A percentile compares a stretch with the other conserved stretches of the same genome.
Conservation (phyloP, 1,140 invertebrate species). For the Elymnias hypermnestra region DNA sequence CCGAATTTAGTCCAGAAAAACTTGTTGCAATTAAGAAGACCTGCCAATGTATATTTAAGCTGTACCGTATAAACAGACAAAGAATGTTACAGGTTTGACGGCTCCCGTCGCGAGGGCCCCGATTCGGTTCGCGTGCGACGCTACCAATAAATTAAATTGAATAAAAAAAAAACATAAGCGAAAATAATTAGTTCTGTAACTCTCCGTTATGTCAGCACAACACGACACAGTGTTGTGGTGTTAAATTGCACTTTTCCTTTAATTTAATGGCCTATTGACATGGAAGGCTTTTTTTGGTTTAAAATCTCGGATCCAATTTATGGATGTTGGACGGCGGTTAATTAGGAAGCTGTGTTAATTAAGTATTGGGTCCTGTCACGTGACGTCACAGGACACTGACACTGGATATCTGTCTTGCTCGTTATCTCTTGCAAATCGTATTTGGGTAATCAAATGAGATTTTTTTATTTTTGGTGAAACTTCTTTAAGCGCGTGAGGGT, state of each 20-base stretch:
- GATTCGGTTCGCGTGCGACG: slow-evolving; percentile 37
- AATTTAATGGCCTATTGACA: slow-evolving; percentile 48
- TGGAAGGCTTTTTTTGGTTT: slow-evolving; percentile 24
- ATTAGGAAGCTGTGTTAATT: slow-evolving; percentile 8
- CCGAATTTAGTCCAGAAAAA: slow-evolving; percentile 33
- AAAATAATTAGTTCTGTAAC: slow-evolving; percentile 54
- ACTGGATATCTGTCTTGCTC: too few species aligned
- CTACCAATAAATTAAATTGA: slow-evolving; percentile 62
- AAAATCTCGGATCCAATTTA: slow-evolving; percentile 4
- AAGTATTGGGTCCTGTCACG: not conserved
- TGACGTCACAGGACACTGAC: too few species aligned
- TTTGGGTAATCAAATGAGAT: too few species aligned
- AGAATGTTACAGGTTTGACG: slow-evolving; percentile 20
- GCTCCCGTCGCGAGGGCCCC: slow-evolving; percentile 30
- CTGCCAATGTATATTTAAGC: slow-evolving; percentile 47
- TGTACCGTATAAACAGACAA: slow-evolving; percentile 19
- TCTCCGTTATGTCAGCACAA: slow-evolving; percentile 43
- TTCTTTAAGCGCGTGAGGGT: too few species aligned
- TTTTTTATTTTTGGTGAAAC: too few species aligned
- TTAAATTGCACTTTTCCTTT: slow-evolving; percentile 44
- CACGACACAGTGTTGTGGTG: slow-evolving; percentile 48
- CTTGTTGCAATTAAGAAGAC: slow-evolving; percentile 42
- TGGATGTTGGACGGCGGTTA: not conserved
- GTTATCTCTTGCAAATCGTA: too few species aligned
- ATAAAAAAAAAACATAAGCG: too few species aligned